Evolutionary conservation across 2,888 invertebrate genomes (phyloP).

Genomic region (Pseudanteris insignis): DNA sequence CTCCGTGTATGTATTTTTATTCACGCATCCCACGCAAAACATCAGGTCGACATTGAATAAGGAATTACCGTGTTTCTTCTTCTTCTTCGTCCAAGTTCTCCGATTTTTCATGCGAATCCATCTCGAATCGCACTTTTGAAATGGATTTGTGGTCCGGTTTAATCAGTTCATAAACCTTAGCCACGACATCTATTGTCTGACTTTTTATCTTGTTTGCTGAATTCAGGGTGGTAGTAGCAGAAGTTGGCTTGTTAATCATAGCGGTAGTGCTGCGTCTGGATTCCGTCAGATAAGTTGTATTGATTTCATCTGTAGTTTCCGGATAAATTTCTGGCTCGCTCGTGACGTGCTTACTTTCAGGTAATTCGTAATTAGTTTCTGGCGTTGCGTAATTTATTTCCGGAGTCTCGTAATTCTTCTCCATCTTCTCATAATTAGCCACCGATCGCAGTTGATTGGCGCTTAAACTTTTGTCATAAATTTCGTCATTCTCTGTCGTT

Average conservation of each 20-base stretch:
- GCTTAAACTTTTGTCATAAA: slow-evolving; percentile 29
- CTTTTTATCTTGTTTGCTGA: slow-evolving; percentile 32
- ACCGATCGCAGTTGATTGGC: slow-evolving; percentile 31
- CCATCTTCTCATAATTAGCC: slow-evolving; percentile 50
- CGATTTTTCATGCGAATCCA: slow-evolving; percentile 44
- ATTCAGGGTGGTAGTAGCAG: not conserved
- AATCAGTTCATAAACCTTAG: slow-evolving; percentile 51
- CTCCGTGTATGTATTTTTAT: slow-evolving; percentile 1
- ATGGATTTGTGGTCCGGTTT: slow-evolving; percentile 45
- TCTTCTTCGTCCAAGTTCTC: slow-evolving; percentile 53
- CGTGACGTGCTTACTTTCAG: slow-evolving; percentile 47
- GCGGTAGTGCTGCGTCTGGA: slow-evolving; percentile 5
- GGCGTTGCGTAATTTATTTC: slow-evolving; percentile 53
- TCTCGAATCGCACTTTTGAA: slow-evolving; percentile 23
- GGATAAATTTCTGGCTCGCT: slow-evolving; percentile 44
- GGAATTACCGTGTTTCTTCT: slow-evolving; percentile 54
- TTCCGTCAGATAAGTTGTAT: slow-evolving; percentile 2
- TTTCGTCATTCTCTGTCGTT: slow-evolving; percentile 11
- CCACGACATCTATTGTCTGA: slow-evolving; percentile 52
- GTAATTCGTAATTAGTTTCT: slow-evolving; percentile 51
- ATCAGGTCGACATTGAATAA: not conserved
- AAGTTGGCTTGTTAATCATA: slow-evolving; percentile 1
- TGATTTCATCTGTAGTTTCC: slow-evolving; percentile 23
- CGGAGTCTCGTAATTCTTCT: slow-evolving; percentile 54
- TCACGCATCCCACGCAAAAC: too few relatives aligned